Evolutionary conservation across 2,113 vertebrate genomes (phyloP).

Genomic region (Ceratotherium simum): DNA sequence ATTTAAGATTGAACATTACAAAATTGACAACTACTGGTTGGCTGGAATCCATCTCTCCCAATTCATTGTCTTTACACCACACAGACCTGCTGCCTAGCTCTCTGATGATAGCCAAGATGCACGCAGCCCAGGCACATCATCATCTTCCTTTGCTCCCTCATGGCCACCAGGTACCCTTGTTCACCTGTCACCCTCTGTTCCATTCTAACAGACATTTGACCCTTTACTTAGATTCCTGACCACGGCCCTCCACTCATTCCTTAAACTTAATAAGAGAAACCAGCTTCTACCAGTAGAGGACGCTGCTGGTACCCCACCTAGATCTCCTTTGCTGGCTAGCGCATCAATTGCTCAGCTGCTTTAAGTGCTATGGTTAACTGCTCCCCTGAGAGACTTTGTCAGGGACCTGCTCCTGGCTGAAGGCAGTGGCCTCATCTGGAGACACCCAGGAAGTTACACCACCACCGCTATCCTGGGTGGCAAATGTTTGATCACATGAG

Average conservation of each 20-base stretch:
- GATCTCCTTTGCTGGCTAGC: background rate
- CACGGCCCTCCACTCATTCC: background rate
- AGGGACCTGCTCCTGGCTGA: background rate
- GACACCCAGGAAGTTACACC: background rate
- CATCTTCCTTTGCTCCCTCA: background rate
- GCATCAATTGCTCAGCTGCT: background rate
- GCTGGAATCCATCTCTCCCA: background rate
- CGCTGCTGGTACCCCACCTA: background rate
- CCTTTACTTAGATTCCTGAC: background rate
- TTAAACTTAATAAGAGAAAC: background rate
- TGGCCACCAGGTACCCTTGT: background rate
- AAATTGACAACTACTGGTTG: background rate
- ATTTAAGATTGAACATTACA: background rate
- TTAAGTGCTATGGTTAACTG: background rate
- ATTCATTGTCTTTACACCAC: background rate
- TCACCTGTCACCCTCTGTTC: background rate
- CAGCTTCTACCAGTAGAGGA: background rate
- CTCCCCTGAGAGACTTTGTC: background rate
- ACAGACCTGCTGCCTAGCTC: background rate
- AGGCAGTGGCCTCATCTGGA: background rate
- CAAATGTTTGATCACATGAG: background rate
- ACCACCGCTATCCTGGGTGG: background rate
- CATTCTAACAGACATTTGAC: background rate
- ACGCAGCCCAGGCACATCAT: fast-evolving
- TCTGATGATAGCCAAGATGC: background rate